These are phyloP conservation scores for Pomatostomus ruficeps DNA, from an alignment of 2,113 vertebrate species.

Conservation along the genomic window DNA sequence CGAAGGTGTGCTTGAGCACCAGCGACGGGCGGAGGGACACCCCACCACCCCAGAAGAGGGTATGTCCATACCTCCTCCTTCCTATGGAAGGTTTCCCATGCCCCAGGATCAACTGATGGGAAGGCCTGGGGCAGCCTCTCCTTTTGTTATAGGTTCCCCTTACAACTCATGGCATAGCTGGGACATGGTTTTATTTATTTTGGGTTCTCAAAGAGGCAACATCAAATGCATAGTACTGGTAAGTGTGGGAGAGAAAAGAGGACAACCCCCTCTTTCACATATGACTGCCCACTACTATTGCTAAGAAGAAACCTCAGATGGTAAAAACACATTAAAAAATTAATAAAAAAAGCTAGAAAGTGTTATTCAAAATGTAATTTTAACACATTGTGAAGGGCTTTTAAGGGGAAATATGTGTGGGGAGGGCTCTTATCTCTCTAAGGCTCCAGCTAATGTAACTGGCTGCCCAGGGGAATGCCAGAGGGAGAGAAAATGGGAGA, in stretches of 20 bases:
- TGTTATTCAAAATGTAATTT: constrained; percentile 54
- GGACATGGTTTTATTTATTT: background rate
- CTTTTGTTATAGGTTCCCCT: background rate
- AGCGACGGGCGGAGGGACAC: background rate
- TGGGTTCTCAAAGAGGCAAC: background rate
- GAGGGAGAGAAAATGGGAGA: constrained; percentile 44
- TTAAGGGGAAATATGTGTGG: constrained; percentile 21
- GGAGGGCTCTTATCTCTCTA: constrained; percentile 35
- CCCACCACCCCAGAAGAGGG: background rate
- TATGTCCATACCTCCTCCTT: background rate
- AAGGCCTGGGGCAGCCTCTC: background rate
- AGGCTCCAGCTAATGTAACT: constrained; percentile 32
- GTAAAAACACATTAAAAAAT: constrained; percentile 42
- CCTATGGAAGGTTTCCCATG: background rate
- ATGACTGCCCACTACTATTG: background rate
- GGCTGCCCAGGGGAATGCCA: constrained; percentile 32
- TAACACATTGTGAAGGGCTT: constrained; percentile 57
- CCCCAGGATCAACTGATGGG: background rate
- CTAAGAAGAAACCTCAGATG: background rate
- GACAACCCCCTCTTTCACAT: background rate
- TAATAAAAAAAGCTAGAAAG: constrained; percentile 47
- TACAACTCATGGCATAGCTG: background rate
- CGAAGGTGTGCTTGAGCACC: background rate
- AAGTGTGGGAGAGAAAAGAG: background rate
- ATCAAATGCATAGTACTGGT: background rate